A percentile compares a stretch with the other conserved stretches of the same genome.
phyloP scores from a whole-genome alignment of 1,140 invertebrate genomes.

The Heliconius congener region DNA sequence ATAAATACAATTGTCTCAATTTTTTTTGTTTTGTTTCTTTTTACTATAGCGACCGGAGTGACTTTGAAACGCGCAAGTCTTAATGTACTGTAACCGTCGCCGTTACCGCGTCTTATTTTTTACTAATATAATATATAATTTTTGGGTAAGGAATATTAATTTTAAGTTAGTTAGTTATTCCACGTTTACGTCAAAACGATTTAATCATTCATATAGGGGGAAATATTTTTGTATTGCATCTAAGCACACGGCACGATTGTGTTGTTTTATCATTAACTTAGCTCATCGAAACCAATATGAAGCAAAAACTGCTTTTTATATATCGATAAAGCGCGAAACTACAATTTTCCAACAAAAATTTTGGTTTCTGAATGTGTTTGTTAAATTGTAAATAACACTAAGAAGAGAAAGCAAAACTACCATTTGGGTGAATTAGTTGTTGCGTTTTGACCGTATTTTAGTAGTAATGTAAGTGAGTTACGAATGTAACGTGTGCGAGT shows the following conservation, averaged over 20 bases:
- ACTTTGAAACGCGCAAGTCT: neutral
- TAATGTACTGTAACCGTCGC: neutral
- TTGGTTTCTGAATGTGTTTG: neutral
- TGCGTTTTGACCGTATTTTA: neutral
- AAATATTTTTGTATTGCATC: conserved; percentile 37
- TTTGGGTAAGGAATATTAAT: conserved; percentile 15
- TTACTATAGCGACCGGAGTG: neutral
- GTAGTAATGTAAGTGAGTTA: conserved; percentile 17
- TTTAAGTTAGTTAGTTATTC: conserved; percentile 10
- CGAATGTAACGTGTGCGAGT: conserved; percentile 32
- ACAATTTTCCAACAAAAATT: neutral
- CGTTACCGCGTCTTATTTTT: neutral
- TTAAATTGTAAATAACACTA: conserved; percentile 21
- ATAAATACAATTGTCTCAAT: conserved; percentile 2
- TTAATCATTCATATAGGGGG: conserved; percentile 13
- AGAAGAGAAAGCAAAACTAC: neutral
- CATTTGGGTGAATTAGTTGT: neutral
- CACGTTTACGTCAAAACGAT: conserved; percentile 7
- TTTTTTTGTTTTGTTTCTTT: neutral
- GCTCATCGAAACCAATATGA: neutral
- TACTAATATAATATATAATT: neutral
- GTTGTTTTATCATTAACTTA: conserved; percentile 3
- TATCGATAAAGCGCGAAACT: neutral
- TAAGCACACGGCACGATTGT: conserved; percentile 29
- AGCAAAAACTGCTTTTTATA: neutral